A percentile compares a stretch with the other conserved stretches of the same genome.
Evolutionary conservation across 2,888 invertebrate genomes (phyloP).

Genomic region (Tetragonula carbonaria): DNA sequence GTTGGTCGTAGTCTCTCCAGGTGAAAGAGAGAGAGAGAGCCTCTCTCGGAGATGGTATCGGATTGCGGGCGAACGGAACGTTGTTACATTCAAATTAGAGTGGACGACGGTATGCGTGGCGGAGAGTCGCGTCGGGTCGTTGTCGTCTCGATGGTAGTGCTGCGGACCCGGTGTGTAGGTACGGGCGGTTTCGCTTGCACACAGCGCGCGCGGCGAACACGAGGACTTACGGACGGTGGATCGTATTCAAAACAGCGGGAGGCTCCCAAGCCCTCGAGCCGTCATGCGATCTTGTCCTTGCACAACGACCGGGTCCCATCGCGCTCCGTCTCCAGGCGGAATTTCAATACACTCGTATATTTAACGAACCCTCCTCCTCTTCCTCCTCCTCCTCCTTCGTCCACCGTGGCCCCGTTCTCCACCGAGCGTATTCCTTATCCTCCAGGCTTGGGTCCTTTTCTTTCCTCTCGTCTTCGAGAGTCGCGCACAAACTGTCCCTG

Average conservation of each 20-base stretch:
- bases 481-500: slow-evolving; percentile 32
- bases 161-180: slow-evolving; percentile 57
- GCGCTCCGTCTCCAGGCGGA: slow-evolving; percentile 76
- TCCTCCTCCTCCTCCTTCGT: not conserved
- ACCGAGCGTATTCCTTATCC: slow-evolving; percentile 49
- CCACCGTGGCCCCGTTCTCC: slow-evolving; percentile 40
- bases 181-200: slow-evolving; percentile 62
- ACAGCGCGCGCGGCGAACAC: slow-evolving; percentile 64
- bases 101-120: slow-evolving; percentile 82
- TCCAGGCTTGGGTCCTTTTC: slow-evolving; percentile 12
- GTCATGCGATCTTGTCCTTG: slow-evolving; percentile 81
- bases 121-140: slow-evolving; percentile 76
- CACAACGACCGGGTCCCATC: slow-evolving; percentile 78
- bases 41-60: slow-evolving; percentile 81
- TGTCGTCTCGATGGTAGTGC: slow-evolving; percentile 69
- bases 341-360: slow-evolving; percentile 82
- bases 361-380: slow-evolving; percentile 77
- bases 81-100: slow-evolving; percentile 84
- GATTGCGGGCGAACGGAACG: slow-evolving; percentile 83
- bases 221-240: slow-evolving; percentile 69
- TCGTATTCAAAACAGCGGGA: slow-evolving; percentile 83
- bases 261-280: slow-evolving; percentile 76
- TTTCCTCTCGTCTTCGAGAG: slow-evolving; percentile 35
- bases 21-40: not conserved
- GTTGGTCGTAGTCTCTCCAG: slow-evolving; percentile 20